These are phyloP conservation scores for Mirza zaza DNA, from an alignment of 2,113 vertebrate species.

Conservation along the genomic window DNA sequence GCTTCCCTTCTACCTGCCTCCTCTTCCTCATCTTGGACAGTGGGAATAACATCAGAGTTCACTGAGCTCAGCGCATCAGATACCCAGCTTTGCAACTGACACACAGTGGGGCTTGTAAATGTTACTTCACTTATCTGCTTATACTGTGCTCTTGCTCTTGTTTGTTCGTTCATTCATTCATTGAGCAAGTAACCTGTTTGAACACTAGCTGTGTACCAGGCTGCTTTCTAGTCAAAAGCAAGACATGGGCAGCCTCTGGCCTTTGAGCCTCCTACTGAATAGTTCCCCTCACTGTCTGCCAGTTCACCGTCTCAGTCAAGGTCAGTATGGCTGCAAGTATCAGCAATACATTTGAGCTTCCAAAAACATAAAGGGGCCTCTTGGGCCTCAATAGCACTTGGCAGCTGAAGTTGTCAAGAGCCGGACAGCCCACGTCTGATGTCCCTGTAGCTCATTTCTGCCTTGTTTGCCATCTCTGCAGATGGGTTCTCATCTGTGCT, in stretches of 20 bases:
- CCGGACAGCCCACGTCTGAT: neutral
- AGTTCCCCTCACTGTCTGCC: neutral
- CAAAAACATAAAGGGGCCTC: neutral
- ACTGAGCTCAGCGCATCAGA: neutral
- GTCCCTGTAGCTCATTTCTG: neutral
- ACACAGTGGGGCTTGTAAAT: neutral
- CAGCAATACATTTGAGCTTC: neutral
- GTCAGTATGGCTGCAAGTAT: neutral
- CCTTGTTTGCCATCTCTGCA: rapidly evolving
- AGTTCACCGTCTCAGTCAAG: neutral
- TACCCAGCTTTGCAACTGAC: neutral
- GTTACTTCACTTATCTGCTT: too few relatives aligned
- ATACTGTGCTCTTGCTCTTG: neutral
- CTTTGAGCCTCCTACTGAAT: neutral
- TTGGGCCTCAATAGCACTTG: neutral
- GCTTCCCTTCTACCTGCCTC: neutral
- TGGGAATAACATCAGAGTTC: neutral
- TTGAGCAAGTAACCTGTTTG: neutral
- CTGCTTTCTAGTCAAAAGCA: neutral
- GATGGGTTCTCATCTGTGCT: too few relatives aligned
- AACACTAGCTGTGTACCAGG: neutral
- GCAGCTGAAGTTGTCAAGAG: neutral
- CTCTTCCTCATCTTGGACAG: neutral
- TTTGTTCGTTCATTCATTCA: neutral
- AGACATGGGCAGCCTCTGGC: neutral